phyloP scores from a whole-genome alignment of 2,888 invertebrate genomes.

The Zygogramma bicolorata region DNA sequence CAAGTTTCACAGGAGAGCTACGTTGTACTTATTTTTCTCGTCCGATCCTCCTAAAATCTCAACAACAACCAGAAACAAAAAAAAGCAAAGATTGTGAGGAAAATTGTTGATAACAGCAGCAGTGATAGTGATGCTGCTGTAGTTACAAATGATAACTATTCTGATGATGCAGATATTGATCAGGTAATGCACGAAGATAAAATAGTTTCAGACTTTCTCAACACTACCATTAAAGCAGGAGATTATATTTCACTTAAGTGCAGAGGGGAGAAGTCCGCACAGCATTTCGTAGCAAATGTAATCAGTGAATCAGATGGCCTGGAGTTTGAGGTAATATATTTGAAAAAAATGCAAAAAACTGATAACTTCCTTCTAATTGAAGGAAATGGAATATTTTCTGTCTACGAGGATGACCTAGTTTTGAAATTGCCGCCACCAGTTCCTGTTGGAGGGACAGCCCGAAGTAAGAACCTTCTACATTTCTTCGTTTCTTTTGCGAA shows the following conservation, averaged over 20 bases:
- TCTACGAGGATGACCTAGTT: neutral
- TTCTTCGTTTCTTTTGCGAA: slow-evolving; percentile 5
- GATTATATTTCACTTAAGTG: slow-evolving; percentile 2
- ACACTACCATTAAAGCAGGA: neutral
- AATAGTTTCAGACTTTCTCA: neutral
- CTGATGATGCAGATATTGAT: neutral
- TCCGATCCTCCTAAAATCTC: too few relatives aligned
- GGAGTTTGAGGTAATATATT: neutral
- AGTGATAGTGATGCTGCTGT: slow-evolving; percentile 3
- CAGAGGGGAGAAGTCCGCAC: neutral
- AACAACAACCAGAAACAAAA: too few relatives aligned
- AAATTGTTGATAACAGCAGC: too few relatives aligned
- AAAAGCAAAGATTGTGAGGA: too few relatives aligned
- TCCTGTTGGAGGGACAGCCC: slow-evolving; percentile 5
- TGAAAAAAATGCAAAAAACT: slow-evolving; percentile 8
- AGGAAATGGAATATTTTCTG: neutral
- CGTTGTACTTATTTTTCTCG: too few relatives aligned
- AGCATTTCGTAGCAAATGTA: neutral
- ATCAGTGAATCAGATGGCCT: neutral
- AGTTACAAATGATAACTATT: neutral
- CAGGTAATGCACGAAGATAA: neutral
- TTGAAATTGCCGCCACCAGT: slow-evolving; percentile 8
- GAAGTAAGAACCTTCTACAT: neutral
- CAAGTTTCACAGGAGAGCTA: too few relatives aligned
- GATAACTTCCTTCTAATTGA: neutral